These are phyloP conservation scores for Burhinus bistriatus DNA, from an alignment of 2,113 vertebrate genomes.

Conservation along the genomic window DNA sequence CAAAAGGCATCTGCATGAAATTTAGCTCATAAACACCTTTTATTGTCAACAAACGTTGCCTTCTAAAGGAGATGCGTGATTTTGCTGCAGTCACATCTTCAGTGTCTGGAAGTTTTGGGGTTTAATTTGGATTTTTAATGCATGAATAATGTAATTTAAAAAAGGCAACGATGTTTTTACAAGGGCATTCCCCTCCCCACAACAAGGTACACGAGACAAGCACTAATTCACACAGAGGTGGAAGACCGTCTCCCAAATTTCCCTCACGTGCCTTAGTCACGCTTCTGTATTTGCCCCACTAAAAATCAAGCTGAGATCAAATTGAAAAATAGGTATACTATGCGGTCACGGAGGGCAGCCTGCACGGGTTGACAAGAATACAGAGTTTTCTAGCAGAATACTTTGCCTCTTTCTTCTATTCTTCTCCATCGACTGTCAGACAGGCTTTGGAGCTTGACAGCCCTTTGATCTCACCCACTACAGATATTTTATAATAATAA, in stretches of 20 bases:
- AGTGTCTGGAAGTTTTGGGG: not conserved
- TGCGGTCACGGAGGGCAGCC: not conserved
- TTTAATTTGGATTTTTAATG: not conserved
- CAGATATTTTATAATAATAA: not conserved
- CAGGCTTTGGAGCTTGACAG: rapidly evolving
- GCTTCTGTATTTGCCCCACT: not conserved
- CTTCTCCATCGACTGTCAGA: not conserved
- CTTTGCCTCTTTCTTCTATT: not conserved
- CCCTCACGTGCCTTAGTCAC: not conserved
- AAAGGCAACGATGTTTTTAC: not conserved
- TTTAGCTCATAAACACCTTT: not conserved
- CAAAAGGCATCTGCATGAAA: not conserved
- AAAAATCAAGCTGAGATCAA: not conserved
- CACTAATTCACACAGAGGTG: not conserved
- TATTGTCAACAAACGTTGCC: not conserved
- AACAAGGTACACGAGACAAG: not conserved
- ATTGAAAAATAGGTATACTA: not conserved
- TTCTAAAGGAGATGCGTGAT: not conserved
- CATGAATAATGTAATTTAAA: not conserved
- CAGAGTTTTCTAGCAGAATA: not conserved
- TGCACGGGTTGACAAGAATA: not conserved
- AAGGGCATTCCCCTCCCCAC: not conserved
- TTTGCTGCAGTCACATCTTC: not conserved
- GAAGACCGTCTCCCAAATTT: not conserved
- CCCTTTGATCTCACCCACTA: not conserved